Percentiles rank a stretch among this genome's conserved stretches.
These are phyloP conservation scores for Lepidochitona cinerea DNA, from an alignment of 2,888 invertebrate genomes.

Conservation along the genomic window DNA sequence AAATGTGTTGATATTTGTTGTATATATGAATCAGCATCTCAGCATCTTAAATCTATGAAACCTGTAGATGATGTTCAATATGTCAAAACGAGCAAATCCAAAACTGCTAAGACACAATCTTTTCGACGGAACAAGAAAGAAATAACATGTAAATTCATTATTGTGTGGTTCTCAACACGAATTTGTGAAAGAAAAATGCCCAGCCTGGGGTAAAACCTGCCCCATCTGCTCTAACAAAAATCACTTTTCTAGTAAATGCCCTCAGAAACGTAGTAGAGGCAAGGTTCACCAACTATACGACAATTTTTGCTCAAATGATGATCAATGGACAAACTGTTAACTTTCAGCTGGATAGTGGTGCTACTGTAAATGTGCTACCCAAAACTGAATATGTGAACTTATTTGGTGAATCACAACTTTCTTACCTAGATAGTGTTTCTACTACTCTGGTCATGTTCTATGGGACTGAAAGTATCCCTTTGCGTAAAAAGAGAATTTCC, in stretches of 20 bases:
- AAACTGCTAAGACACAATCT: not conserved
- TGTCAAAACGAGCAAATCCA: not conserved
- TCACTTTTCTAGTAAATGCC: slow-evolving; percentile 15
- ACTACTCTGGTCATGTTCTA: slow-evolving; percentile 27
- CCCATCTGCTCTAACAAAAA: slow-evolving; percentile 5
- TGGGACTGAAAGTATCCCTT: slow-evolving; percentile 18
- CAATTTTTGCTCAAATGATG: slow-evolving; percentile 14
- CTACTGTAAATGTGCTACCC: slow-evolving; percentile 23
- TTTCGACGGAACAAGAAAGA: not conserved
- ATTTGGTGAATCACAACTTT: slow-evolving; percentile 8
- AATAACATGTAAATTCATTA: not conserved
- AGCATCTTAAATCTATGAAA: not conserved
- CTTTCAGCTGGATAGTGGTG: slow-evolving; percentile 21
- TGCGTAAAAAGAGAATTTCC: slow-evolving; percentile 12
- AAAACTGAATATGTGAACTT: slow-evolving; percentile 12
- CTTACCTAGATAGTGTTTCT: slow-evolving; percentile 2
- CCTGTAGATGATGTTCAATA: not conserved
- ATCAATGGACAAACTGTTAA: slow-evolving; percentile 6
- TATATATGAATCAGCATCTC: slow-evolving; percentile 14
- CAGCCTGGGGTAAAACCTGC: slow-evolving; percentile 14
- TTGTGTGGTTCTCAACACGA: slow-evolving; percentile 16
- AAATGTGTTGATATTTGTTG: slow-evolving; percentile 19
- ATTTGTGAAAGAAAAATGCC: slow-evolving; percentile 14
- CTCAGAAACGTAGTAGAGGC: not conserved
- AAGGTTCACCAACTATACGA: no score